Evolutionary conservation across 2,113 vertebrate species (phyloP), one percentile per base, ranked within the genome.

Genomic region (Gallinago undulata): DNA sequence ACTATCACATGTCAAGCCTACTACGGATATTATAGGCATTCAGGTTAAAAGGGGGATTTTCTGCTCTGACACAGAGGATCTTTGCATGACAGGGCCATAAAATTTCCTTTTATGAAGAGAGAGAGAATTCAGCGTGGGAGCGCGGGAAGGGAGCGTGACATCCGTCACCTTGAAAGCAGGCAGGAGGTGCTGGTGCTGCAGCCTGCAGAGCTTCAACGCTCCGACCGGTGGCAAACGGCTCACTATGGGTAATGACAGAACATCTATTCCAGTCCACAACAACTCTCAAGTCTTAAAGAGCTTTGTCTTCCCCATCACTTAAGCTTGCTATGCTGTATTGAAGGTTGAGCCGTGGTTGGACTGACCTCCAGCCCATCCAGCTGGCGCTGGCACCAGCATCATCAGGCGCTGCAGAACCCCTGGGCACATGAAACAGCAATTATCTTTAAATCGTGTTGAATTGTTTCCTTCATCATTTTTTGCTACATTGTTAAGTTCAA

Each of bases 21-120:
- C 57, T 31, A 50, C 0, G 6, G 59, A 53, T 87, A 93, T 89
- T 90, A 64, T 22, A 89, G 62, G 19, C 59, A 88, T 75, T 56
- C n/a, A 35, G 53, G 69, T 90, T 93, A 82, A 96, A 93, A 87
- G 27, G 43, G n/a, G 35, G 43, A 93, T 93, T 95, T 97, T 92
- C 82, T 96, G 41, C 72, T 90, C 56, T 87, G 72, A 37, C 83
- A 93, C 37, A 87, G 84, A 75, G 53, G 48, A 90, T 84, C 27
- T 56, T 17, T 57, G 78, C n/a, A 37, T 51, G 63, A 57, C 55
- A 81, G n/a, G 72, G 59, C 50, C 53, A 89, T 81, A 59, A 59
- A 93, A 68, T 72, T 56, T 69, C 35, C 13, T 91, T 87, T 79
- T 77, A 63, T 75, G 22, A 69, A 66, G 51, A 56, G 48, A 91